Conservation (phyloP, 1,140 invertebrate genomes). For the Drosophila melanica region DNA sequence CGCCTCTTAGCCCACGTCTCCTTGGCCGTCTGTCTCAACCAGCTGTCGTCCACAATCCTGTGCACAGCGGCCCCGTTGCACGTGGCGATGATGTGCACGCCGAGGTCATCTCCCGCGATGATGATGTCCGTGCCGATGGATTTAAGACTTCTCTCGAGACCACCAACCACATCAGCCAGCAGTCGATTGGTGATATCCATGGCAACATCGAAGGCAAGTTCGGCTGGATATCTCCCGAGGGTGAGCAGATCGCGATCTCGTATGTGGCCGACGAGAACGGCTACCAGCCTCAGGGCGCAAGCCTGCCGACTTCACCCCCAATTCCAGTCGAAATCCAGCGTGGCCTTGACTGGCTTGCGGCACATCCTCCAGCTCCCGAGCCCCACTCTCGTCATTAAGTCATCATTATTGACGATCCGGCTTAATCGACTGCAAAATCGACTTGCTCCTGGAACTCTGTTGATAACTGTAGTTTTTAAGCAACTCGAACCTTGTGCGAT, state of each 20-base stretch:
- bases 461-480: conserved; percentile 8
- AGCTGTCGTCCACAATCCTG: not conserved
- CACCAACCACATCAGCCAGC: not conserved
- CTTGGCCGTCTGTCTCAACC: no score
- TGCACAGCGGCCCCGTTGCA: not conserved
- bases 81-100: conserved; percentile 5
- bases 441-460: conserved; percentile 1
- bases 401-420: not conserved
- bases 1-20: not conserved
- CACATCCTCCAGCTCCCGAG: conserved; percentile 55
- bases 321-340: conserved; percentile 58
- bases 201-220: conserved; percentile 9
- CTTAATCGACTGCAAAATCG: not conserved
- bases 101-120: not conserved
- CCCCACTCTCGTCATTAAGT: conserved; percentile 7
- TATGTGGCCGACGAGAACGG: conserved; percentile 35
- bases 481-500: not conserved
- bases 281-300: conserved; percentile 84
- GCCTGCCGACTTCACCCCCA: conserved; percentile 79
- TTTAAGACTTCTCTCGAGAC: not conserved
- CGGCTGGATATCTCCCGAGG: conserved; percentile 30
- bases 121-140: conserved; percentile 12
- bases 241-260: not conserved
- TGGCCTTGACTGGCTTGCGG: conserved; percentile 84
- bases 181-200: conserved; percentile 22